Evolutionary conservation across 2,797 vertebrate species (phyloP).

Genomic region (Rhinichthys osculus): DNA sequence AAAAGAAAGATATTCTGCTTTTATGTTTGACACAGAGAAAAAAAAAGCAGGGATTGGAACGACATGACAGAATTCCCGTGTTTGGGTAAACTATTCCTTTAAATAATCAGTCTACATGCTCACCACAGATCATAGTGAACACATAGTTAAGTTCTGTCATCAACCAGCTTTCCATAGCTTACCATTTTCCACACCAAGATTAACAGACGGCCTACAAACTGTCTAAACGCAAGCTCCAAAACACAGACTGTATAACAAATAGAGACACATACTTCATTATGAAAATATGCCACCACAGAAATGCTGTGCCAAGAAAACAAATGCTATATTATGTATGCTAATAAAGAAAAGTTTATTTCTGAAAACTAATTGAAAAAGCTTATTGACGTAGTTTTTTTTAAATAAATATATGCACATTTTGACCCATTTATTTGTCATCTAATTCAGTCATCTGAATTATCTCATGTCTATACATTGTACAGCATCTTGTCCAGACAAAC

Average conservation of each 20-base stretch:
- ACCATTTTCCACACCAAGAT: not conserved
- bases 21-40: not conserved
- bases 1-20: not conserved
- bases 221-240: not conserved
- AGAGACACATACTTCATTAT: not conserved
- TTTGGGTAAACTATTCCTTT: not conserved
- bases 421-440: not conserved
- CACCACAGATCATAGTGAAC: not conserved
- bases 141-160: not conserved
- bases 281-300: not conserved
- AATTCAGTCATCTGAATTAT: not conserved
- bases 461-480: not conserved
- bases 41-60: not conserved
- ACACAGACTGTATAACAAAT: not conserved
- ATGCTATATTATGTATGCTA: not conserved
- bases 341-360: not conserved
- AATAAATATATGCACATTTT: not conserved
- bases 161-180: conserved; percentile 5
- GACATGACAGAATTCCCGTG: not conserved
- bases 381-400: not conserved
- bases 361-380: not conserved
- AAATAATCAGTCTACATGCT: not conserved
- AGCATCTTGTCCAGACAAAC: not conserved
- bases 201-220: not conserved
- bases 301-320: not conserved